phyloP scores from a whole-genome alignment of 2,113 vertebrate species.

The Anhinga anhinga region DNA sequence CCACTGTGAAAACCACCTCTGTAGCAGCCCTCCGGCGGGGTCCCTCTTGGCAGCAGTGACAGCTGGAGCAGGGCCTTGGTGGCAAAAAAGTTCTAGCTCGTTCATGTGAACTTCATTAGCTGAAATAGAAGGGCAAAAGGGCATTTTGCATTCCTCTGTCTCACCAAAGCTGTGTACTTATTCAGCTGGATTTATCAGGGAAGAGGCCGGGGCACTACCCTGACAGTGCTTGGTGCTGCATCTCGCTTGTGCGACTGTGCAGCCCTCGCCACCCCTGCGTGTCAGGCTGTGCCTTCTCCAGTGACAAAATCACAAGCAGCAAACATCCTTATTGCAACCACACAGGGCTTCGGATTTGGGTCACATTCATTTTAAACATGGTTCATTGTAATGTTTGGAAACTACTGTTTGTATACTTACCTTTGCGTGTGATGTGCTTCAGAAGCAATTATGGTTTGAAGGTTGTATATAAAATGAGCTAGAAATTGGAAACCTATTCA shows the following conservation, averaged over 20 bases:
- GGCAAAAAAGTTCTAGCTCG: neutral
- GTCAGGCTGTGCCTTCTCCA: neutral
- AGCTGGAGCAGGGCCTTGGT: neutral
- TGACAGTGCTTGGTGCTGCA: neutral
- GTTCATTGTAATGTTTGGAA: neutral
- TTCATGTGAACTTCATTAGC: neutral
- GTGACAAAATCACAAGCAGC: neutral
- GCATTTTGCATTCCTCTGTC: neutral
- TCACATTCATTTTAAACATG: neutral
- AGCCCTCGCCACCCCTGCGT: neutral
- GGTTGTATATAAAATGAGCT: neutral
- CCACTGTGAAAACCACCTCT: neutral
- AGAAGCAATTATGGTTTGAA: neutral
- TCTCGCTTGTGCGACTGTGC: neutral
- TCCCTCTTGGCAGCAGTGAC: neutral
- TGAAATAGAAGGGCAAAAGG: neutral
- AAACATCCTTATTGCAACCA: neutral
- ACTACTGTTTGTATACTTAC: neutral
- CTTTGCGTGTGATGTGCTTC: neutral
- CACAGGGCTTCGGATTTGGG: rapidly evolving
- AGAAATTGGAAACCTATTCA: constrained; percentile 1
- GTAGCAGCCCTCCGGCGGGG: rapidly evolving
- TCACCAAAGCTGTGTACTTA: neutral
- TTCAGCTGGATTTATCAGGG: neutral
- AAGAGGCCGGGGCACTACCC: neutral